phyloP scores from a whole-genome alignment of 2,888 invertebrate genomes.

The Alcis repandata region DNA sequence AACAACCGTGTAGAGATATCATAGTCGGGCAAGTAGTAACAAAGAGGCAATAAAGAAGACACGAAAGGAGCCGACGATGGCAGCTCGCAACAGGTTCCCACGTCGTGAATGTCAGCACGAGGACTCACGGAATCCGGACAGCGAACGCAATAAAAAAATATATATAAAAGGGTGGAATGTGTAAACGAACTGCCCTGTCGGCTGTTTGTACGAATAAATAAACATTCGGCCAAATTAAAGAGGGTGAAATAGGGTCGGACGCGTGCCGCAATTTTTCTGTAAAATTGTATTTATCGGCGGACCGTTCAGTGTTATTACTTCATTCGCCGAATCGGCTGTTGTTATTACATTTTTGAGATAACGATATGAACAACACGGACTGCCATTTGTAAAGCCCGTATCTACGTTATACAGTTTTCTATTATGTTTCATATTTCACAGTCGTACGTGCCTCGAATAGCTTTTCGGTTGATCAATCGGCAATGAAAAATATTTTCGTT shows the following conservation, averaged over 20 bases:
- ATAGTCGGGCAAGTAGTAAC: conserved; percentile 37
- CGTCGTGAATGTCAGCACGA: conserved; percentile 43
- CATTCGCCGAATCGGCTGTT: conserved; percentile 48
- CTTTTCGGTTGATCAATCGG: conserved; percentile 30
- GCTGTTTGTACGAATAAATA: conserved; percentile 75
- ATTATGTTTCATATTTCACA: conserved; percentile 36
- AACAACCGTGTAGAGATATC: conserved; percentile 17
- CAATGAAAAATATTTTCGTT: conserved; percentile 23
- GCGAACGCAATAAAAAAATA: conserved; percentile 53
- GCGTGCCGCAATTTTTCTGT: conserved; percentile 55
- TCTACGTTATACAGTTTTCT: conserved; percentile 30
- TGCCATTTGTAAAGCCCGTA: conserved; percentile 27
- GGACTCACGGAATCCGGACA: conserved; percentile 47
- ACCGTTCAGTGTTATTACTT: conserved; percentile 56
- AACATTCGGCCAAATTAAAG: conserved; percentile 79
- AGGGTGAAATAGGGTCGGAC: conserved; percentile 59
- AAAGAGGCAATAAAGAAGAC: conserved; percentile 46
- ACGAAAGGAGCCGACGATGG: conserved; percentile 39
- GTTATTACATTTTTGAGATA: conserved; percentile 44
- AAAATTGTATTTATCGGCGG: conserved; percentile 58
- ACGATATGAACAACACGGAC: conserved; percentile 38
- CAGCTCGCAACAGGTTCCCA: conserved; percentile 51
- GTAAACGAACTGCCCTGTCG: conserved; percentile 70
- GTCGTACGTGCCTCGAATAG: conserved; percentile 31
- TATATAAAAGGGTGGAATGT: conserved; percentile 68